Evolutionary conservation across 2,888 invertebrate genomes (phyloP), one percentile per base, ranked within the genome.

Genomic region (Gymnocheta viridis): DNA sequence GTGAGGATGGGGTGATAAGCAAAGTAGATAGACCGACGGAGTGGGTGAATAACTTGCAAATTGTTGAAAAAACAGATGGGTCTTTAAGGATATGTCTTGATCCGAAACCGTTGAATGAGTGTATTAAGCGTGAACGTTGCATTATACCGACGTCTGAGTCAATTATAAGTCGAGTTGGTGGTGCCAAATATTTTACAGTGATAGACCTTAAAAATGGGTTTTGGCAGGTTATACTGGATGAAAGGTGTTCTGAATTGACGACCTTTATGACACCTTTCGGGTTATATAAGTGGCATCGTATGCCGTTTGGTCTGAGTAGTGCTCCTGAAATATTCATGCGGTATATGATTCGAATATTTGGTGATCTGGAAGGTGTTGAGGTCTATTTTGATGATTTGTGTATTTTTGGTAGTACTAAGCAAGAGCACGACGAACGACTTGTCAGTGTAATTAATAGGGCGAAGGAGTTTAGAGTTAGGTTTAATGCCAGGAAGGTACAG

Each of bases 41-140:
- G n/a, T n/a, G n/a, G n/a, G n/a, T 67, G 4, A 67, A 67, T 14
- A 67, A 67, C 38, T 5, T 67, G 6, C 51, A 67, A 12, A 51
- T 66, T 32, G 14, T 67, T 1, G 67, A 67, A n/a, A 51, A 67
- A 24, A 4, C 22, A 1, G 67, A 64, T 29, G 64, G 47, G 2
- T 9, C 64, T 0, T 27, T 64, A 4, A 64, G 64, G 9, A 64
- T 47, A 6, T 64, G 44, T n/a, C 27, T 47, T 24, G 24, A 62
- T 27, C 32, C 62, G 27, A 44, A 62, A 24, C 62, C 62, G 6
- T 17, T 62, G 22, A 62, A 62, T 62, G 62, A 41, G n/a, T 62
- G 62, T 7, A 62, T 62, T 7, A 62, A 14, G 4, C 4, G 62
- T 24, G 44, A 64, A 22, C 44, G 44, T 2, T 67, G 51, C 14